Percentiles rank a stretch among this genome's conserved stretches.
These are phyloP conservation scores for Whitmania pigra DNA, from an alignment of 1,140 invertebrate genomes.

Conservation along the genomic window DNA sequence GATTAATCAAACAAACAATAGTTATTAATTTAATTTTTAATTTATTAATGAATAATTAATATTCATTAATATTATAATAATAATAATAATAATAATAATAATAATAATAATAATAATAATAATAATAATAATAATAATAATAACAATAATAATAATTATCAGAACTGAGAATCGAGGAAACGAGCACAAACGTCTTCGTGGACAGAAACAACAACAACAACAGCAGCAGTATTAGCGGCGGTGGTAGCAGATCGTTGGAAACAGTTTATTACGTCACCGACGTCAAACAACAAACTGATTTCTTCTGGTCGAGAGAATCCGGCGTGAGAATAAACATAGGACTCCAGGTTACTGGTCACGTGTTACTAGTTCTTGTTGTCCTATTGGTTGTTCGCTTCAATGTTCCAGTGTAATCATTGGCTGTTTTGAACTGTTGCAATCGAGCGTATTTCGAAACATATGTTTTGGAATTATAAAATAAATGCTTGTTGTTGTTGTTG, in stretches of 20 bases:
- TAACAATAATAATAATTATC: neutral
- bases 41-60: no score
- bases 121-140: no score
- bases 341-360: slow-evolving; percentile 18
- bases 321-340: slow-evolving; percentile 28
- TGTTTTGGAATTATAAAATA: neutral
- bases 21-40: no score
- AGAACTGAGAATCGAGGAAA: neutral
- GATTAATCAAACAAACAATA: no score
- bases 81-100: no score
- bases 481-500: neutral
- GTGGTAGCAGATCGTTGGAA: neutral
- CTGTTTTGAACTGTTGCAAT: no score
- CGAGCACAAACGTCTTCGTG: slow-evolving; percentile 5
- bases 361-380: neutral
- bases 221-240: no score
- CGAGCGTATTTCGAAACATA: neutral
- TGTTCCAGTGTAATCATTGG: no score
- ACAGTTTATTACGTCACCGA: slow-evolving; percentile 21
- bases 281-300: slow-evolving; percentile 33
- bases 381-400: no score
- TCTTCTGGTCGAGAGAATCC: slow-evolving; percentile 31
- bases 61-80: no score
- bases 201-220: neutral
- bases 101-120: no score